Base-by-base conservation (phyloP, 1,140 invertebrate species). In the Polypedilum pembai region DNA sequence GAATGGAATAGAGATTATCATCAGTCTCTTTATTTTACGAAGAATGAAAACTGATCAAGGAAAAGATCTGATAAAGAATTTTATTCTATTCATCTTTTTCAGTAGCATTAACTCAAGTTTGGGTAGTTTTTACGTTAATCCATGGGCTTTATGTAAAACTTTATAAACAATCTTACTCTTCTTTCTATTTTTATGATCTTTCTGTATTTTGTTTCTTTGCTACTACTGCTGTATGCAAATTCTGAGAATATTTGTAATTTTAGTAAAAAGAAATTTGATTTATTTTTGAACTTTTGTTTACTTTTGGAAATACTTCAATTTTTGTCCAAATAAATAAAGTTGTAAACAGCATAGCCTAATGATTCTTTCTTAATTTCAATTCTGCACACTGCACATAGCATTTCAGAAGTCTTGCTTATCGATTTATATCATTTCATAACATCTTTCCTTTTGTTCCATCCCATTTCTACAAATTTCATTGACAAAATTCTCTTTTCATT, bases 31-130 rank as follows among this genome's bases (percentile, higher is more conserved):
- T 21, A 21, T 10, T 1, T 69, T 20, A 56, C 65, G 8, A 10
- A 20, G 65, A 69, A 69, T 69, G 65, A 18, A 69, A 69, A 56
- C 3, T 56, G 45, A 56, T 56, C 10, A n/a, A 56, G 45, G 15
- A 4, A 45, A 45, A 15, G 15, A 45, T 45, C 41, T 12, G 41
- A 56, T 56, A 56, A 56, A n/a, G 45, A 56, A 15, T 4, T 15
- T 56, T 56, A 56, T 56, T 56, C 45, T 56, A n/a, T 56, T n/a
- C 45, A 56, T 56, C 45, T 56, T 56, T 56, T 56, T 15, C 45
- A 56, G 24, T 33, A 33, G 45, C 45, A n/a, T 56, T n/a, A 12
- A 56, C 45, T 33, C 24, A 33, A 33, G 24, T 3, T 33, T 33
- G 24, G 24, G 8, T 15, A 56, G 45, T 56, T n/a, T n/a, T 56